Percentiles rank a stretch among this genome's conserved stretches.
Evolutionary conservation across 2,797 vertebrate species (phyloP).

Genomic region (Eurystomus glaucurus): DNA sequence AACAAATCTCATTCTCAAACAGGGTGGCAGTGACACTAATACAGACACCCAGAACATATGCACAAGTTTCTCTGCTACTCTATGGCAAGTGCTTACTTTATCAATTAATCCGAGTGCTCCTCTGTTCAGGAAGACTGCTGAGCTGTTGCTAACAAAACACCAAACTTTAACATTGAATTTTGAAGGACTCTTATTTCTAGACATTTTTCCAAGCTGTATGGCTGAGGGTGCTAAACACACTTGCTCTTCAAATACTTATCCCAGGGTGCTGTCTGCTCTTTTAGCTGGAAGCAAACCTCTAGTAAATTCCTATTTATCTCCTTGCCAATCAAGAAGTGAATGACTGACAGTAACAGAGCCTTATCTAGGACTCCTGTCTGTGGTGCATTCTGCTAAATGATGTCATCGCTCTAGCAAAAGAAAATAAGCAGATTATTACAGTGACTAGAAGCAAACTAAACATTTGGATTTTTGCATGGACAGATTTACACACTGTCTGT

Average conservation of each 20-base stretch:
- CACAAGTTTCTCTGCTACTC: neutral
- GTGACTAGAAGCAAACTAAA: conserved; percentile 87
- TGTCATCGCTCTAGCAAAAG: conserved; percentile 83
- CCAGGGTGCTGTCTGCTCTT: conserved; percentile 73
- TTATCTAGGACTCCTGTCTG: conserved; percentile 82
- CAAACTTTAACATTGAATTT: conserved; percentile 20
- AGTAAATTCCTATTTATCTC: conserved; percentile 81
- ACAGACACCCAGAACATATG: neutral
- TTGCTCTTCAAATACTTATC: conserved; percentile 69
- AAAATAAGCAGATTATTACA: conserved; percentile 87
- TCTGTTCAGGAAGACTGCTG: neutral
- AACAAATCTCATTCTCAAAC: conserved; percentile 3
- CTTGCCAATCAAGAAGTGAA: conserved; percentile 81
- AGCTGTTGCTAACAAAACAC: neutral
- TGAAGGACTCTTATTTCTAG: conserved; percentile 32
- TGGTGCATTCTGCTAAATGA: conserved; percentile 84
- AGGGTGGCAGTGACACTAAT: neutral
- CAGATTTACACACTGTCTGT: conserved; percentile 89
- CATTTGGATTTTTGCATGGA: conserved; percentile 88
- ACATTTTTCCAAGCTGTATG: conserved; percentile 35
- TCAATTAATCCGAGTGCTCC: conserved; percentile 10
- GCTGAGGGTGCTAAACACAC: conserved; percentile 50
- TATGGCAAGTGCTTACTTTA: neutral
- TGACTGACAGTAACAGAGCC: conserved; percentile 81
- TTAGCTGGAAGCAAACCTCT: conserved; percentile 78